These are phyloP conservation scores for Meleagris gallopavo DNA, from an alignment of 2,113 vertebrate genomes.

Conservation along the genomic window DNA sequence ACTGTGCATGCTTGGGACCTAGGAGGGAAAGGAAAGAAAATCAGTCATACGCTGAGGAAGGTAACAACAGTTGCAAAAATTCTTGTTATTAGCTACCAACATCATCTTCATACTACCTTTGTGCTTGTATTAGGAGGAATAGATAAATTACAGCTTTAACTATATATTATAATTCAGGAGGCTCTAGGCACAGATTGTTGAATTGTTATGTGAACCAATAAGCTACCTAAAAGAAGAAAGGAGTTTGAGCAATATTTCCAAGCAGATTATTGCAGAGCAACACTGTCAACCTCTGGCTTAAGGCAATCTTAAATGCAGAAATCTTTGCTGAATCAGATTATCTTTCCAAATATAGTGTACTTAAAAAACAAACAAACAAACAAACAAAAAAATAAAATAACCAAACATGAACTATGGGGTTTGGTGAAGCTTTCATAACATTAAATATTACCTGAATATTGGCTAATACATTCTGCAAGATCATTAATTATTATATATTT, in stretches of 20 bases:
- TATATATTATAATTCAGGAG: neutral
- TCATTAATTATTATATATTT: neutral
- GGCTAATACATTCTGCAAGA: neutral
- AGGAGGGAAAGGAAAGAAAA: neutral
- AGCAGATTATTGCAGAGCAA: too few species aligned
- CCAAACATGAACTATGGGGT: neutral
- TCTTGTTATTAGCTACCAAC: neutral
- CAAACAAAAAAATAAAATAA: too few species aligned
- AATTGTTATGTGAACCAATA: neutral
- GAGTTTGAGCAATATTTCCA: neutral
- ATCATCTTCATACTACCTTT: neutral
- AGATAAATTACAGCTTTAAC: neutral
- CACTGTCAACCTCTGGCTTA: too few species aligned
- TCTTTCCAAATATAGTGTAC: neutral
- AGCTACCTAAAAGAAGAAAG: neutral
- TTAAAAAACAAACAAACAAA: too few species aligned
- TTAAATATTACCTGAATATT: neutral
- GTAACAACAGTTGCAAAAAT: too few species aligned
- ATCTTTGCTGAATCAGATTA: neutral
- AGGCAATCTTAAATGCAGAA: neutral
- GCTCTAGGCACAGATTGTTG: neutral
- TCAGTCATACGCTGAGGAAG: neutral
- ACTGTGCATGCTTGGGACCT: too few species aligned
- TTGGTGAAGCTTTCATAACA: neutral
- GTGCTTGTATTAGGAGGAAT: neutral